phyloP scores from a whole-genome alignment of 2,888 invertebrate genomes.

The Chymomyza amoena region DNA sequence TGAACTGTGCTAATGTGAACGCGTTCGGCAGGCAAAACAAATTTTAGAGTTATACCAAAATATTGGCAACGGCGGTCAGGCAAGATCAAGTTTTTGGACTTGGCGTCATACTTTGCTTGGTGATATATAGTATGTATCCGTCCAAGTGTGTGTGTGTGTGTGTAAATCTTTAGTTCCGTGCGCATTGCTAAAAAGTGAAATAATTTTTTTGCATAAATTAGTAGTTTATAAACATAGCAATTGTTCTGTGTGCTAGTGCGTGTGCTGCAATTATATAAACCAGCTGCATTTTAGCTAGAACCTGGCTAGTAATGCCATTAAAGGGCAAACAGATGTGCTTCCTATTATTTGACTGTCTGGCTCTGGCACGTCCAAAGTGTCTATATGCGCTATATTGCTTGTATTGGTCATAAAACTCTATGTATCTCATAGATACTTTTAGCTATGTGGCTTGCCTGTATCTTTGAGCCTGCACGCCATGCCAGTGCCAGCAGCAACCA shows the following conservation, averaged over 20 bases:
- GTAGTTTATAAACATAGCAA: background rate
- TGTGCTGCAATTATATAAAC: conserved; percentile 1
- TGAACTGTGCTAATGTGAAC: conserved; percentile 10
- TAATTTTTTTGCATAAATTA: background rate
- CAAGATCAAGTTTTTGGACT: conserved; percentile 74
- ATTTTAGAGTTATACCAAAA: conserved; percentile 33
- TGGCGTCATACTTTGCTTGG: conserved; percentile 52
- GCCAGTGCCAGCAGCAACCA: conserved; percentile 50
- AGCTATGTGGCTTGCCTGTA: conserved; percentile 35
- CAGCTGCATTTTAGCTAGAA: conserved; percentile 15
- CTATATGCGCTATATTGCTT: background rate
- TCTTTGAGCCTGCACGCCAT: conserved; percentile 24
- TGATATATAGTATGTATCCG: conserved; percentile 8
- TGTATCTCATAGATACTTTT: conserved; percentile 43
- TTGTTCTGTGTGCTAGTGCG: background rate
- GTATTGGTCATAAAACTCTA: conserved; percentile 30
- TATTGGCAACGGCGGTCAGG: conserved; percentile 42
- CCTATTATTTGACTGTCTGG: background rate
- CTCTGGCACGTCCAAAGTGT: background rate
- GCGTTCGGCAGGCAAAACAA: conserved; percentile 20
- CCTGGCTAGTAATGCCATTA: background rate
- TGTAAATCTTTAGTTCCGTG: conserved; percentile 33
- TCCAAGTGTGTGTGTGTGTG: conserved; percentile 36
- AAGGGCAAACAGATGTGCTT: background rate
- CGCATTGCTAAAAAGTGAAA: background rate